Base-by-base conservation (phyloP, 2,888 invertebrate species). In the Trissonchulus latispiculum region DNA sequence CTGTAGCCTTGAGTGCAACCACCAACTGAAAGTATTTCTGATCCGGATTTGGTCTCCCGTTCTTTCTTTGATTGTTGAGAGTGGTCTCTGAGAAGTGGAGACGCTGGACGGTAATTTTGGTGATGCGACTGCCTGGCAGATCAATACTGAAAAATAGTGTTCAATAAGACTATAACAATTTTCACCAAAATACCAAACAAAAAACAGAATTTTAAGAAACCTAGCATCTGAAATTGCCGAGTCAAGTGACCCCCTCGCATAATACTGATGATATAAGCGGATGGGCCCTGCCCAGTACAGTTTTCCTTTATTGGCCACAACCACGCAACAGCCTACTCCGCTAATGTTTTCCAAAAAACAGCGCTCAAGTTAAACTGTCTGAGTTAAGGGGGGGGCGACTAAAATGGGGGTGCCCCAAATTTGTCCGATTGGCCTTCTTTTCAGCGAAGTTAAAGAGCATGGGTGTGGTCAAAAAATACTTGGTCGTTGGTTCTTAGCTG, bases 41-140 rank as follows among this genome's bases (percentile, higher is more conserved):
- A 85, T 99, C 97, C 0, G 97, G 97, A 86, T 99, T 99, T 0
- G 97, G 97, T 76, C 95, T 91, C 0, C 96, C 95, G 81, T 97
- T 97, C 86, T 99, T 99, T 67, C 97, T 87, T 94, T 97, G 97
- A 82, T 99, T 99, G 83, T 97, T 97, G 80, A 93, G 92, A 0
- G 99, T 99, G 0, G 97, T 99, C 84, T 97, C 97, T 71, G 95
- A 95, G 85, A 97, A 99, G 86, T 99, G 99, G 1, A 99, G 87
- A 3, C 97, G 88, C 0, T 96, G 96, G 0, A 97, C 95, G 0
- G 96, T 97, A 73, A 94, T 89, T 83, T 95, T 95, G 0, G 92
- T 90, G 70, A 93, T 90, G 84, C 93, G 91, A 75, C 90, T 90
- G 73, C 90, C 90, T 73, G 90, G 90, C 77, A 95, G 86, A 81